Evolutionary conservation across 2,888 invertebrate species (phyloP), one percentile per base, ranked within the genome.

Genomic region (Liposcelis brunnea): DNA sequence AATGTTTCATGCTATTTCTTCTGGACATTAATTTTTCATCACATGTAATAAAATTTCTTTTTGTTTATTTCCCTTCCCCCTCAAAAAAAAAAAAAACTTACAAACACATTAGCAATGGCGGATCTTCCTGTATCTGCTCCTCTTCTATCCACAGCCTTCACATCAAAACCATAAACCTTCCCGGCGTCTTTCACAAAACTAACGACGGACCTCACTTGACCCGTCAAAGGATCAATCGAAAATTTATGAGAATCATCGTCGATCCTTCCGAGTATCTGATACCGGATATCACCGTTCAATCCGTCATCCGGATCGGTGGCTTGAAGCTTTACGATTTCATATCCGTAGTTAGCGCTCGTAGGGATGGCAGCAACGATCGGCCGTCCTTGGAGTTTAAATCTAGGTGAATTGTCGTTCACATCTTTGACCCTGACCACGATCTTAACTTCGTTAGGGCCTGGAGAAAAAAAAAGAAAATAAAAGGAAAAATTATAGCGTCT

Each of bases 281-380:
- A 89, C 2, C 83, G 75, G 36, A 89, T 73, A 50, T 83, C 82
- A 0, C 80, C 75, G 58, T 87, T 87, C 12, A 76, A 55, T 1
- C 84, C 40, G 4, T 40, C 40, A 18, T 40, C 40, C 21, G 16
- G 40, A 19, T 40, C 40, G 51, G 57, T 55, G 60, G 80, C 82
- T 67, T 75, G 71, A 14, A 87, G 70, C 56, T 74, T 74, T 40
- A 84, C 72, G 45, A 87, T 78, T 58, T 82, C 80, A 58, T 83
- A 80, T 1, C 86, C 87, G 59, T 84, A 87, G 48, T 75, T 74
- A 6, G 84, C 85, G 21, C 79, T 77, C 0, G 82, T 75, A 0
- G 86, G 82, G 49, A 87, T 77, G 1, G 86, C 86, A 0, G 86
- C 82, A 0, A 89, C 76, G 51, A 86, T 72, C 0, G 87, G 86